Conservation (phyloP, 2,888 invertebrate species). For the Catocala sponsa region DNA sequence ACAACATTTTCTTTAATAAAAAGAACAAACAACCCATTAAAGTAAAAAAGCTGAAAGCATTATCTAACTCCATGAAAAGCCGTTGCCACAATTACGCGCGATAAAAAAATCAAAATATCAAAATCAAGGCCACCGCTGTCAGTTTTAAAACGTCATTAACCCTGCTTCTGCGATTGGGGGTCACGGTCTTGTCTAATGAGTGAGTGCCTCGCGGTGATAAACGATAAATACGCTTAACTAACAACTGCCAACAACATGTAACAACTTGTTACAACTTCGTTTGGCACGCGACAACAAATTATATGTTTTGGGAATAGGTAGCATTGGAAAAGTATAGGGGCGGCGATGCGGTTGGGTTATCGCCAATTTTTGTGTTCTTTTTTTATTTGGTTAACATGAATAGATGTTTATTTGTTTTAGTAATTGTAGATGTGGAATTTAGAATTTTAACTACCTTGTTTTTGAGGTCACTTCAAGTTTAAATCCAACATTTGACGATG, state of each 20-base stretch:
- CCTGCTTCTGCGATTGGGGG: conserved; percentile 22
- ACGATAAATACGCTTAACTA: conserved; percentile 18
- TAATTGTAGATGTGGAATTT: conserved; percentile 4
- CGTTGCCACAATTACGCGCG: conserved; percentile 1
- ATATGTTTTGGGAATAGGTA: conserved; percentile 24
- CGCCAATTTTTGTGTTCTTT: conserved; percentile 19
- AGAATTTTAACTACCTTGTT: neutral
- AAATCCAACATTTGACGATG: too few relatives aligned
- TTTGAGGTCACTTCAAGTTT: neutral
- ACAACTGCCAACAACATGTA: conserved; percentile 11
- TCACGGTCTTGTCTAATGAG: conserved; percentile 48
- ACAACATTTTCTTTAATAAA: neutral
- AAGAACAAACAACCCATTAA: too few relatives aligned
- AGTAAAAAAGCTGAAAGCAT: neutral
- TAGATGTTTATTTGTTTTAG: neutral
- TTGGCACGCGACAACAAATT: conserved; percentile 39
- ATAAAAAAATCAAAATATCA: conserved; percentile 15
- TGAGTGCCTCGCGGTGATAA: conserved; percentile 13
- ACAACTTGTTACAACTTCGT: conserved; percentile 25
- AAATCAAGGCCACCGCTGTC: conserved; percentile 27
- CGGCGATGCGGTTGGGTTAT: conserved; percentile 8
- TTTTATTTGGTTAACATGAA: conserved; percentile 15
- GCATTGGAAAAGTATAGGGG: conserved; percentile 11
- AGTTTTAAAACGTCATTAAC: conserved; percentile 23
- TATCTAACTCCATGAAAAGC: neutral